phyloP scores from a whole-genome alignment of 2,888 invertebrate species.

The Melinaea menophilus region DNA sequence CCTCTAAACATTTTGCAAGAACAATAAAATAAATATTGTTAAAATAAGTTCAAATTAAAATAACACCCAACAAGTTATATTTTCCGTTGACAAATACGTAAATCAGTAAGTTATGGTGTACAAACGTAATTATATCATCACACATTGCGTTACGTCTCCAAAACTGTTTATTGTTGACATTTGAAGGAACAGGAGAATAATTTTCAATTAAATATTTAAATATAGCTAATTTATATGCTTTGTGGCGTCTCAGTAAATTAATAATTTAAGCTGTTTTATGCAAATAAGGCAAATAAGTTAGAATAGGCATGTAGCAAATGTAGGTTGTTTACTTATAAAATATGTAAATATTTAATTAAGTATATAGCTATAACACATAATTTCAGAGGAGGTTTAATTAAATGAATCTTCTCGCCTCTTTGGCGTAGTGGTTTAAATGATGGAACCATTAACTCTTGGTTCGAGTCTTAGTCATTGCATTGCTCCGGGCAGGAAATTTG shows the following conservation, averaged over 20 bases:
- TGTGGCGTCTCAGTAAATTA: not conserved
- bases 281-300: not conserved
- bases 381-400: no score
- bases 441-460: no score
- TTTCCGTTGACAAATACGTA: not conserved
- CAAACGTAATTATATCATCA: conserved; percentile 25
- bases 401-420: no score
- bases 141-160: conserved; percentile 13
- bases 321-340: not conserved
- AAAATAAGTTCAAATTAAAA: conserved; percentile 1
- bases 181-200: not conserved
- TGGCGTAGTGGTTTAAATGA: no score
- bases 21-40: not conserved
- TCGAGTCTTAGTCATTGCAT: no score
- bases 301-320: no score
- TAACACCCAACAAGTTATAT: no score
- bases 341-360: not conserved
- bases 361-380: no score
- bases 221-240: not conserved
- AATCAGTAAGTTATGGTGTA: conserved; percentile 17
- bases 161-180: not conserved
- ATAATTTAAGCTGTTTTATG: conserved; percentile 3
- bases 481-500: no score
- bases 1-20: not conserved
- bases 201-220: conserved; percentile 4